These are phyloP conservation scores for Vanessa tameamea DNA, from an alignment of 1,140 invertebrate genomes.

Conservation along the genomic window DNA sequence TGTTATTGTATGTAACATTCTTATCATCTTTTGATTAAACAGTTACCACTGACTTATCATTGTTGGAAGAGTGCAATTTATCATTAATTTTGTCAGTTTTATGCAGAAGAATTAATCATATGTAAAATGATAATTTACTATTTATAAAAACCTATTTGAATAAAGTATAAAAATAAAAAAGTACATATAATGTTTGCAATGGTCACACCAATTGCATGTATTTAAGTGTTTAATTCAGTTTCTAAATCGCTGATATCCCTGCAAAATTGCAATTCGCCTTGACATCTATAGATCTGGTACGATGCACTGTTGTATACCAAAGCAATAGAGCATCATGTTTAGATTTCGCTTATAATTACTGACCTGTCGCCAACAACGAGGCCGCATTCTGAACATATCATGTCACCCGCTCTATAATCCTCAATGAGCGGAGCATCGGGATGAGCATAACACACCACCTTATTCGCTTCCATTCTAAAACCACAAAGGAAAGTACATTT, in stretches of 20 bases:
- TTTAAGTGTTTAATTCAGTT: conserved; percentile 28
- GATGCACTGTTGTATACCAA: conserved; percentile 19
- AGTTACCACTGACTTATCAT: no score
- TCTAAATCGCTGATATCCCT: conserved; percentile 32
- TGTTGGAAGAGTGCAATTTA: no score
- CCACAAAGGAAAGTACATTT: conserved; percentile 59
- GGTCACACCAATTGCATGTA: conserved; percentile 19
- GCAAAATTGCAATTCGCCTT: conserved; percentile 35
- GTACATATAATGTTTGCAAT: neutral
- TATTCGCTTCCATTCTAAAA: conserved; percentile 86
- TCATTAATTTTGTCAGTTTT: no score
- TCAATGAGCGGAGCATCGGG: conserved; percentile 97
- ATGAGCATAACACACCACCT: conserved; percentile 94
- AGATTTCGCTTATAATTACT: conserved; percentile 26
- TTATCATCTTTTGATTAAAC: no score
- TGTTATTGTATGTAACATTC: no score
- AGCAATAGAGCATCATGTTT: conserved; percentile 1
- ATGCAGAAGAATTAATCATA: no score
- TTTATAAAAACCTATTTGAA: no score
- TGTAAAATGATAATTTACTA: no score
- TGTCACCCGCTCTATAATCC: conserved; percentile 99
- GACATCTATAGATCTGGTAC: conserved; percentile 33
- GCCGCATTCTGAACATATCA: conserved; percentile 99
- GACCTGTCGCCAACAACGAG: conserved; percentile 99
- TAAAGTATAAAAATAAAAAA: neutral